Percentiles rank a stretch among this genome's conserved stretches.
Conservation (phyloP, 2,113 vertebrate species). For the Hippolais icterina region DNA sequence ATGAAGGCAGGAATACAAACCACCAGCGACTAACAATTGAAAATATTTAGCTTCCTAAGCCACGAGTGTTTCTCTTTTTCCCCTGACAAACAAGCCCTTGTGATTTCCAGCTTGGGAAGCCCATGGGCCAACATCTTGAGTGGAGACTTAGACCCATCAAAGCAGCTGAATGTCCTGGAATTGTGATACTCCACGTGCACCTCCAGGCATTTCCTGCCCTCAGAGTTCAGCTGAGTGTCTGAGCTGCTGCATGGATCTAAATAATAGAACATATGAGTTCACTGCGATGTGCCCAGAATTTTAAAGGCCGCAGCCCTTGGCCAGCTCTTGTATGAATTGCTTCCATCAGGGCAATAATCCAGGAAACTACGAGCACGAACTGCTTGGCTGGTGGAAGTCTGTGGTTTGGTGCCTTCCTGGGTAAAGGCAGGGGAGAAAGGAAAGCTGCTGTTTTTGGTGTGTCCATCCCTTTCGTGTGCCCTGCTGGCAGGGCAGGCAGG, state of each 20-base stretch:
- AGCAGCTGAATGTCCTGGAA: not conserved
- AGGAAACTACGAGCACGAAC: not conserved
- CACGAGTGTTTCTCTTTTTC: not conserved
- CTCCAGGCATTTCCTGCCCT: not conserved
- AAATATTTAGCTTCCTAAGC: not conserved
- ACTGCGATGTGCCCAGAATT: not conserved
- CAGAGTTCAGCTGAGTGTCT: not conserved
- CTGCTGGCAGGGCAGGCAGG: not conserved
- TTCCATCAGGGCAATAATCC: not conserved
- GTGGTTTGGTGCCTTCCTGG: not conserved
- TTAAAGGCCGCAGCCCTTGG: not conserved
- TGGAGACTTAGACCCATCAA: rapidly evolving
- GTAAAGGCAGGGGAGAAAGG: not conserved
- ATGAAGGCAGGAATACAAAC: not conserved
- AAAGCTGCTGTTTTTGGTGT: not conserved
- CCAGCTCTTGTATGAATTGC: not conserved
- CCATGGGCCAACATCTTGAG: not conserved
- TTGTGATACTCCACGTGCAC: not conserved
- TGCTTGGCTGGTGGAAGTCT: not conserved
- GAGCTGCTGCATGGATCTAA: not conserved
- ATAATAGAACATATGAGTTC: not conserved
- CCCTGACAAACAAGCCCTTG: not conserved
- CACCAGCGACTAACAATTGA: not conserved
- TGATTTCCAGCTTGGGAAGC: not conserved
- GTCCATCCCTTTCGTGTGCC: not conserved